phyloP scores from a whole-genome alignment of 2,113 vertebrate species.

The Numenius arquata region DNA sequence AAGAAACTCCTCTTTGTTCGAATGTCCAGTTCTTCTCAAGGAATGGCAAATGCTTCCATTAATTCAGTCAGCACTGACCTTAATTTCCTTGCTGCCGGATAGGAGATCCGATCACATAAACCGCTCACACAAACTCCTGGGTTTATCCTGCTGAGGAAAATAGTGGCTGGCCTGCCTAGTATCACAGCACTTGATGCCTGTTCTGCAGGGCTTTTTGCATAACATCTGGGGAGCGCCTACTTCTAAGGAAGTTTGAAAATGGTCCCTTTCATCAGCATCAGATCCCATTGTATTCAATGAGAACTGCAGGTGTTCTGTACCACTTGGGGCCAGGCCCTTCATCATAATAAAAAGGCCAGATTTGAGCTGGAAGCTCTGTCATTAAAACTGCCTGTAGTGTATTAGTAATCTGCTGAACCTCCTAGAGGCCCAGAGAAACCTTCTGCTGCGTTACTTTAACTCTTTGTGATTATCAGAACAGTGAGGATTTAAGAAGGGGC shows the following conservation, averaged over 20 bases:
- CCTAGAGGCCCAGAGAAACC: conserved; percentile 55
- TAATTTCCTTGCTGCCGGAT: conserved; percentile 42
- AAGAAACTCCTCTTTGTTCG: conserved; percentile 8
- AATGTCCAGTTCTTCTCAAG: conserved; percentile 38
- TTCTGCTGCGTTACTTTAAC: conserved; percentile 51
- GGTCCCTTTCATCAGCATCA: conserved; percentile 68
- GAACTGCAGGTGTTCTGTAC: conserved; percentile 68
- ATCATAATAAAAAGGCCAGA: conserved; percentile 64
- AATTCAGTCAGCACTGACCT: conserved; percentile 51
- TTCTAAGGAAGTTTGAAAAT: conserved; percentile 67
- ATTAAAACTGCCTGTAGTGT: conserved; percentile 60
- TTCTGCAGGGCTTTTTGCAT: conserved; percentile 64
- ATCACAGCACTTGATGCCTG: conserved; percentile 59
- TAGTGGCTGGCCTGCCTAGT: conserved; percentile 49
- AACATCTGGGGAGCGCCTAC: conserved; percentile 65
- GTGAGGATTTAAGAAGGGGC: conserved; percentile 23
- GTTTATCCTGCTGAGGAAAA: conserved; percentile 58
- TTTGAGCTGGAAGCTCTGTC: conserved; percentile 63
- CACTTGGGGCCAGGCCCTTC: conserved; percentile 63
- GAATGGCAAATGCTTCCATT: conserved; percentile 11
- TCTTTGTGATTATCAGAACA: conserved; percentile 42
- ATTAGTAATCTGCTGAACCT: conserved; percentile 54
- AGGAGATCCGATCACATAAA: conserved; percentile 21
- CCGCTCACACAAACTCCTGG: neutral
- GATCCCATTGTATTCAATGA: conserved; percentile 71